Evolutionary conservation across 2,113 vertebrate genomes (phyloP), one percentile per base, ranked within the genome.

Genomic region (Oceanites oceanicus): DNA sequence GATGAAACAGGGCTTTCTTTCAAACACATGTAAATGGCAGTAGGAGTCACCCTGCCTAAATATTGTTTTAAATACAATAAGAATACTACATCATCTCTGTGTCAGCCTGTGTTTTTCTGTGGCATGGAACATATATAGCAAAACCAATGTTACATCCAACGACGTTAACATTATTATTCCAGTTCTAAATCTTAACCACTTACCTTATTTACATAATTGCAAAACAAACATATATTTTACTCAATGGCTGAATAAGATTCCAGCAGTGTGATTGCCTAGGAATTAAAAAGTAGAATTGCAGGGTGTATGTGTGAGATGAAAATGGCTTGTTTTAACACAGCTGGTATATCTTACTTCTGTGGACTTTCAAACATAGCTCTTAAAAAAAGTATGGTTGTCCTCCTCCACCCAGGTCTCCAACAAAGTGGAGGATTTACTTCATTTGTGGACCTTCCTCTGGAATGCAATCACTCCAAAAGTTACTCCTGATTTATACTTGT

Each of bases 101-200:
- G 73, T 56, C 86, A 87, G 83, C 30, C 68, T 56, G 13, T 36
- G 61, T 56, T 91, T 75, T 81, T 55, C 74, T 73, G 58, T 36
- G 34, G 62, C 9, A 38, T 22, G 22, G 63, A 94, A 88, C 63
- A 52, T 30, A 63, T 15, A 87, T 15, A 89, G 66, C 23, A 88
- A 94, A 87, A 73, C 2, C 36, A 91, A 70, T 6, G 18, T 75
- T 53, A 72, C 71, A 81, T 78, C 38, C 53, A 79, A 66, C 29
- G 81, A 82, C 63, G 89, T 87, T 95, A 96, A 82, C 67, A 62
- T 95, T 91, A 82, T 96, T 90, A 95, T 95, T 96, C 91, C 92
- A 95, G 86, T 80, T 95, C 91, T 96, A 94, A 96, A 95, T 95
- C 96, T 97, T 96, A 96, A 96, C 83, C 94, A 96, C 88, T 93